A percentile compares a stretch with the other conserved stretches of the same genome.
phyloP scores from a whole-genome alignment of 2,888 invertebrate genomes.

The Yponomeuta sedellus region DNA sequence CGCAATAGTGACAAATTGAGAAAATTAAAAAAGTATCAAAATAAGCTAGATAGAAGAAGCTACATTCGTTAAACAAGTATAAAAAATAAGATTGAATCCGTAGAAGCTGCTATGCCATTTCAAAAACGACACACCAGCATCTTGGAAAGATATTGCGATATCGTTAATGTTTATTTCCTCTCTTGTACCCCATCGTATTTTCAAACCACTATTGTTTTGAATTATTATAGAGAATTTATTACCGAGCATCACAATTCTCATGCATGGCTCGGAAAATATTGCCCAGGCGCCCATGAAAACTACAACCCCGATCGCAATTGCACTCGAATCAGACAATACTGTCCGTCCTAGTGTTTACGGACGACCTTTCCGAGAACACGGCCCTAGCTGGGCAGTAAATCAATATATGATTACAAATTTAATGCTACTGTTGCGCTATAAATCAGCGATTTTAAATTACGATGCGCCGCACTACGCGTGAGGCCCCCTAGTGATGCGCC shows the following conservation, averaged over 20 bases:
- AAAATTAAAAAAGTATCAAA: no score
- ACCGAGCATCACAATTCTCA: neutral
- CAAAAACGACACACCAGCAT: no score
- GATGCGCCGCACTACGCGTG: slow-evolving; percentile 69
- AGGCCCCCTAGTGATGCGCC: slow-evolving; percentile 72
- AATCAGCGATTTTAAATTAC: slow-evolving; percentile 75
- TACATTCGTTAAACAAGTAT: no score
- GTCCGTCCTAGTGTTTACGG: neutral
- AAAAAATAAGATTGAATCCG: no score
- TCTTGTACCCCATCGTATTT: neutral
- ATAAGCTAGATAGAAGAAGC: no score
- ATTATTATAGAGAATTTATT: neutral
- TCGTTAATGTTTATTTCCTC: no score
- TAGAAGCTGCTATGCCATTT: no score
- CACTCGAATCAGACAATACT: neutral
- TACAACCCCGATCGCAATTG: neutral
- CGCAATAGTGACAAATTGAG: no score
- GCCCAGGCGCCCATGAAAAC: neutral
- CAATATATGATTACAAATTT: slow-evolving; percentile 77
- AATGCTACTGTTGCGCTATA: slow-evolving; percentile 75
- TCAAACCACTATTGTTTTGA: neutral
- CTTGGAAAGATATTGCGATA: no score
- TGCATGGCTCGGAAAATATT: neutral
- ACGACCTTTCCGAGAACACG: neutral
- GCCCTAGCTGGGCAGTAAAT: slow-evolving; percentile 58